Base-by-base conservation (phyloP, 2,113 vertebrate species). In the Poecilia latipinna region DNA sequence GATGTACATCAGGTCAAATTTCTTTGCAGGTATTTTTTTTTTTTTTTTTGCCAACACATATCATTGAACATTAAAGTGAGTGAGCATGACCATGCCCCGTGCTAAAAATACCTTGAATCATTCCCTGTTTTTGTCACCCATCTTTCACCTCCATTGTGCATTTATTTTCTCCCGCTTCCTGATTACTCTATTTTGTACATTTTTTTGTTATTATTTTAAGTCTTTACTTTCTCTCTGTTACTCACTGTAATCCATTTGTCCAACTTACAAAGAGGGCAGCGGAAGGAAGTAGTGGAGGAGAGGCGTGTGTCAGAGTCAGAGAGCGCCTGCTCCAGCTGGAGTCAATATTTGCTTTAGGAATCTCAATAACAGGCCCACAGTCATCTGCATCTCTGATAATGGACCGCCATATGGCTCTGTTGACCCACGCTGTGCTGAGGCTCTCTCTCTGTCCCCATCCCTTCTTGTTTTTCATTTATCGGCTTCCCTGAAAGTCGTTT, bases 281-380 rank as follows among this genome's bases (percentile, higher is more conserved):
- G 86, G 87, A 90, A 90, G 89, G 91, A 91, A 93, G 91, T 87
- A 68, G 81, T 85, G 86, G 68, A 88, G 82, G 86, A 89, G 89
- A 89, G 84, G 84, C 86, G 85, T 90, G 90, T 92, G 89, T 91
- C 90, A 66, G 89, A 91, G 90, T 90, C 79, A 48, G 85, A 82
- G 83, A 90, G 86, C 71, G 87, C 78, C 89, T 85, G 92, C 89
- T 93, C 92, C 91, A 94, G 92, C 94, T 94, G 93, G 87, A 93
- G 94, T 95, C 93, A 95, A 95, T 95, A 95, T 95, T 95, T 95
- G 94, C 90, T 94, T 93, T 93, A 93, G 92, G 91, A 95, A 95
- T 95, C 94, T 95, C 93, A 95, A 94, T 94, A 95, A 94, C 94
- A 94, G 91, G 93, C 93, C 86, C 88, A 73, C 92, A 94, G 93